phyloP scores from a whole-genome alignment of 2,797 vertebrate species.

The Eurystomus glaucurus region DNA sequence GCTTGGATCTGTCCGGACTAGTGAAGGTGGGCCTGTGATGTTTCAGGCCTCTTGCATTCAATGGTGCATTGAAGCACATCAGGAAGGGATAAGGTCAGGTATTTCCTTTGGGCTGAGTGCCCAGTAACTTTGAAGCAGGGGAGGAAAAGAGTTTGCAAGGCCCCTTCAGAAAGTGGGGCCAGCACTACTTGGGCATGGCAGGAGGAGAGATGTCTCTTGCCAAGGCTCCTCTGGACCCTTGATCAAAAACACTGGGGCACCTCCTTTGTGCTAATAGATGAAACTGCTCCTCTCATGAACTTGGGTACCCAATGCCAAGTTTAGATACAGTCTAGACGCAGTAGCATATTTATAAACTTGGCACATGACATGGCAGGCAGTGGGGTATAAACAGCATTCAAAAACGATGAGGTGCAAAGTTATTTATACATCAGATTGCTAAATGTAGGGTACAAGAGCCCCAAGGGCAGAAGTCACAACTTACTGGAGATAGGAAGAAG shows the following conservation, averaged over 20 bases:
- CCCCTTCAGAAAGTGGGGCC: neutral
- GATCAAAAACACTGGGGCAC: neutral
- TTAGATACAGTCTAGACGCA: slow-evolving; percentile 72
- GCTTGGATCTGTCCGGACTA: neutral
- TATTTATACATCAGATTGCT: slow-evolving; percentile 54
- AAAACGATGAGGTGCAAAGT: neutral
- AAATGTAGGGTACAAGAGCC: neutral
- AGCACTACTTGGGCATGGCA: slow-evolving; percentile 18
- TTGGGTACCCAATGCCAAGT: slow-evolving; percentile 39
- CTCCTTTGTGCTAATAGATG: slow-evolving; percentile 28
- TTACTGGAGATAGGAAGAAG: neutral
- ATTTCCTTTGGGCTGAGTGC: slow-evolving; percentile 70
- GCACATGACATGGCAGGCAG: slow-evolving; percentile 50
- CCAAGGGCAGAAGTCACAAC: neutral
- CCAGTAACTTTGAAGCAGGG: slow-evolving; percentile 22
- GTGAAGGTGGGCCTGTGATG: slow-evolving; percentile 9
- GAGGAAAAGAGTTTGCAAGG: slow-evolving; percentile 50
- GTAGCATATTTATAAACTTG: slow-evolving; percentile 77
- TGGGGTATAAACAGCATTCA: slow-evolving; percentile 74
- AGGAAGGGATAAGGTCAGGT: slow-evolving; percentile 54
- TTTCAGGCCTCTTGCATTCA: slow-evolving; percentile 17
- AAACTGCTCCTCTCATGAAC: slow-evolving; percentile 28
- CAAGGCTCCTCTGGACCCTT: slow-evolving; percentile 1
- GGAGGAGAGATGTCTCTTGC: neutral
- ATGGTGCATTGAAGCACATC: slow-evolving; percentile 58